Percentiles rank a stretch among this genome's conserved stretches.
Evolutionary conservation across 2,113 vertebrate species (phyloP).

Genomic region (Hypocryptadius cinnamomeus): DNA sequence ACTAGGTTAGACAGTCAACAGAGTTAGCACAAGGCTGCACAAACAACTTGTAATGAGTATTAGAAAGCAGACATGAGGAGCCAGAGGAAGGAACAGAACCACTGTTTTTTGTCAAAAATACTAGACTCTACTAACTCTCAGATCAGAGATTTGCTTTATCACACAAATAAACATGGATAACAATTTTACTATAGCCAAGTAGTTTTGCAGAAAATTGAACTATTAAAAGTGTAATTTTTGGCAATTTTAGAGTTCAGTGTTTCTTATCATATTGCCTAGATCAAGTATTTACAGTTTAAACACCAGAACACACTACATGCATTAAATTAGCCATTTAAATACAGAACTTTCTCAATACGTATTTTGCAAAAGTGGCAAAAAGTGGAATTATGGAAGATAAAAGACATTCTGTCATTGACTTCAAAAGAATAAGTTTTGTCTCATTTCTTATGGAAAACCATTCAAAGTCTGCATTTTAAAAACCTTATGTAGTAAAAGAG

Average conservation of each 20-base stretch:
- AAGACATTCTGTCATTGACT: not conserved
- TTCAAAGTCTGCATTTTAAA: not conserved
- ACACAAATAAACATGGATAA: not conserved
- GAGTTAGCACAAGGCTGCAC: not conserved
- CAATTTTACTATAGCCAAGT: not conserved
- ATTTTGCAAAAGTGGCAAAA: not conserved
- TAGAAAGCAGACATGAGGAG: not conserved
- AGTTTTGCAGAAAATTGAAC: not conserved
- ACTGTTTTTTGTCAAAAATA: not conserved
- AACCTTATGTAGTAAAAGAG: not conserved
- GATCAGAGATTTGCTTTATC: not conserved
- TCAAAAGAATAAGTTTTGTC: not conserved
- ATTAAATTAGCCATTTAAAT: not conserved
- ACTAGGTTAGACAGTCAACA: not conserved
- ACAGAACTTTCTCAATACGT: not conserved
- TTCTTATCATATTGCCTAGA: not conserved
- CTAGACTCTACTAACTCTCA: not conserved
- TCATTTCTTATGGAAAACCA: not conserved
- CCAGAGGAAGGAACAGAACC: not conserved
- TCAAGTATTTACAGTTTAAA: not conserved
- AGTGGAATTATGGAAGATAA: not conserved
- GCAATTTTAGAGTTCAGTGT: not conserved
- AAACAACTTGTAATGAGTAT: not conserved
- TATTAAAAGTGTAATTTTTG: not conserved
- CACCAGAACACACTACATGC: not conserved